Evolutionary conservation across 2,113 vertebrate genomes (phyloP), one percentile per base, ranked within the genome.

Genomic region (Syngnathus floridae): DNA sequence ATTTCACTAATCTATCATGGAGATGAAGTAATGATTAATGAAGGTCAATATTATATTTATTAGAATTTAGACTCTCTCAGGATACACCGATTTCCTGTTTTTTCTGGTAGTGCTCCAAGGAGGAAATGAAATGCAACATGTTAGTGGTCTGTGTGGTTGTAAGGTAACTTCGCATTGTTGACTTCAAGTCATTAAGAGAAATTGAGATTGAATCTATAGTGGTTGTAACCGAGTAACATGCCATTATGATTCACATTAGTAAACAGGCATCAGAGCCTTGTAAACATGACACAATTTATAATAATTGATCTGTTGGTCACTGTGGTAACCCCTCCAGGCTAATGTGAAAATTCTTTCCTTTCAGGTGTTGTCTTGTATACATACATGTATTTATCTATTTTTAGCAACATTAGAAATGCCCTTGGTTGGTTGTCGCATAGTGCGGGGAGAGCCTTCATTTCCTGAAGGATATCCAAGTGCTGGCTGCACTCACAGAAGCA

Each of bases 401-500:
- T 45, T 21, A n/a, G n/a, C 10, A 31, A 21, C 41, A 60, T 26
- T 26, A 48, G 36, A 58, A 22, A 64, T 48, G 37, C 51, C 49
- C 51, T 35, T 43, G n/a, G n/a, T 46, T 36, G 67, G 38, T 26
- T 57, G 13, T 43, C 40, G 17, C 10, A 59, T 16, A 65, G 64
- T 66, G 7, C 63, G 36, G 46, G 8, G 10, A 55, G 56, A 74
- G n/a, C 4, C 4, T 1, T 78, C 1, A 1, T 78, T 59, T 26
- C 55, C 67, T 64, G 49, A 75, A 54, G 57, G 52, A 31, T 49
- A 31, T 57, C 46, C 46, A 52, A 67, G 38, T 67, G 57, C 52
- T 55, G 8, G 45, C 56, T 73, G 12, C 43, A 52, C 40, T 65
- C 43, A 71, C 60, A 62, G 36, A 72, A 40, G 58, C 46, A 72